These are phyloP conservation scores for Periophthalmus magnuspinnatus DNA, from an alignment of 2,797 vertebrate species.

Conservation along the genomic window DNA sequence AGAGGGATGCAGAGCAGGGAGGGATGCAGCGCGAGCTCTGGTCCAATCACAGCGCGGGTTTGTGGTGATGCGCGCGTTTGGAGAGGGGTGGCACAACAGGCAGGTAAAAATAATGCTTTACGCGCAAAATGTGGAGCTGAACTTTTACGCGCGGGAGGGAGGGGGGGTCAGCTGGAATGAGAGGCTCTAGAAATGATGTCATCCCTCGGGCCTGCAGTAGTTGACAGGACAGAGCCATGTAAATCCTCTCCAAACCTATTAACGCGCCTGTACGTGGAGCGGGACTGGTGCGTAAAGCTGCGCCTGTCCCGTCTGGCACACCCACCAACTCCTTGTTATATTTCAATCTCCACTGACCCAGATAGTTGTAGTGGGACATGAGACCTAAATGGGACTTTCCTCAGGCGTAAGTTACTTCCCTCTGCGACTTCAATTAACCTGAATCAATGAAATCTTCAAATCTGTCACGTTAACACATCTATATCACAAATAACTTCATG, in stretches of 20 bases:
- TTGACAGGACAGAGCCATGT: constrained; percentile 66
- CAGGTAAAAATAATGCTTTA: constrained; percentile 57
- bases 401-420: constrained; percentile 50
- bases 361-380: constrained; percentile 32
- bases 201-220: constrained; percentile 66
- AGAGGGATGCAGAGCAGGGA: not conserved
- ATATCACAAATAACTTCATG: not conserved
- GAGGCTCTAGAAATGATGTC: constrained; percentile 79
- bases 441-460: constrained; percentile 42
- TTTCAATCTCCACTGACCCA: constrained; percentile 60
- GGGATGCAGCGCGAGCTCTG: not conserved
- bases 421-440: constrained; percentile 51
- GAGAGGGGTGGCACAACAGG: constrained; percentile 40
- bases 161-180: constrained; percentile 60
- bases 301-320: constrained; percentile 57
- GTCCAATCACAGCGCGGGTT: constrained; percentile 59
- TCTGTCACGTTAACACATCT: not conserved
- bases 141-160: constrained; percentile 17
- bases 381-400: constrained; percentile 55
- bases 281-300: constrained; percentile 71
- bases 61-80: constrained; percentile 46
- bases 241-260: constrained; percentile 74
- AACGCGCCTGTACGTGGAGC: constrained; percentile 51
- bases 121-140: constrained; percentile 24
- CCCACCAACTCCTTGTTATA: constrained; percentile 34